These are phyloP conservation scores for Carapus acus DNA, from an alignment of 2,797 vertebrate species.

Conservation along the genomic window DNA sequence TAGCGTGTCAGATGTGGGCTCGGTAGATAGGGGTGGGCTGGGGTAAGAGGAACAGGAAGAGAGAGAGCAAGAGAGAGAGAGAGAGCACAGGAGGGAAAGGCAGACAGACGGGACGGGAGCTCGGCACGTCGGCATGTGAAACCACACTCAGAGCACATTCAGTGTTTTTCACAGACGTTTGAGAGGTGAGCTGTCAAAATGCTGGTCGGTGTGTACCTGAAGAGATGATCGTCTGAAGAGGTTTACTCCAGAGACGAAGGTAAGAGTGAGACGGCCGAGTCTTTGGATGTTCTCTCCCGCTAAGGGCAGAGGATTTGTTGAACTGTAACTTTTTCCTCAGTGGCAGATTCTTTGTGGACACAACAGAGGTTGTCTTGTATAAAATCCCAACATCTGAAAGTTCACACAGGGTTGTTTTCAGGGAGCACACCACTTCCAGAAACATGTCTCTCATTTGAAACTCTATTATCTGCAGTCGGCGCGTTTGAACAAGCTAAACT, in stretches of 20 bases:
- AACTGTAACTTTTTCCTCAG: too few species aligned
- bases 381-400: not conserved
- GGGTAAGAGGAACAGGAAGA: slow-evolving; percentile 78
- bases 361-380: not conserved
- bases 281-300: not conserved
- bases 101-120: slow-evolving; percentile 41
- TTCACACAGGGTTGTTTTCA: too few species aligned
- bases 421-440: too few species aligned
- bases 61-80: slow-evolving; percentile 50
- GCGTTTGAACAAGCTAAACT: slow-evolving; percentile 51
- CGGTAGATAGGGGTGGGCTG: slow-evolving; percentile 65
- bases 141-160: slow-evolving; percentile 12
- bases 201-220: slow-evolving; percentile 39
- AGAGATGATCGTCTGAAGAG: slow-evolving; percentile 56
- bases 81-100: slow-evolving; percentile 42
- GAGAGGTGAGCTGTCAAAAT: slow-evolving; percentile 36
- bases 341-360: not conserved
- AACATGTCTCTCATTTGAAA: slow-evolving; percentile 9
- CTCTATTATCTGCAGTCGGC: slow-evolving; percentile 39
- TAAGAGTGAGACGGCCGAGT: slow-evolving; percentile 30
- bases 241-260: slow-evolving; percentile 33
- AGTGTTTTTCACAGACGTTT: slow-evolving; percentile 17
- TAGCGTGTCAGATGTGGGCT: slow-evolving; percentile 44
- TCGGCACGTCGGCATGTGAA: slow-evolving; percentile 46
- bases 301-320: not conserved